phyloP scores from a whole-genome alignment of 1,140 invertebrate species.

The Prorops nasuta region DNA sequence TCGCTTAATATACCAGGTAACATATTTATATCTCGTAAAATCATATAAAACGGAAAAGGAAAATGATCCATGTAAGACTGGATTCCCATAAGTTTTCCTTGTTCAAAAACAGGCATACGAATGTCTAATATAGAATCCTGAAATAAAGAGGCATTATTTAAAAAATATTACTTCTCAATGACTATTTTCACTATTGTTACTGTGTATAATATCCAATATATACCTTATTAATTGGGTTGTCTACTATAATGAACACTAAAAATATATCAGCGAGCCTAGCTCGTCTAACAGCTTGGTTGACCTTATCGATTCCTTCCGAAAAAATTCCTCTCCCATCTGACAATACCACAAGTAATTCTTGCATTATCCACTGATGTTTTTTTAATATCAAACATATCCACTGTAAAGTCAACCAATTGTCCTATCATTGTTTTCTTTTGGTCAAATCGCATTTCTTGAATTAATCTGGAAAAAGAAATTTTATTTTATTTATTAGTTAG shows the following conservation, averaged over 20 bases:
- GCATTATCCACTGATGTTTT: conserved; percentile 63
- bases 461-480: conserved; percentile 51
- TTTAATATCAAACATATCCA: conserved; percentile 67
- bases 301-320: conserved; percentile 79
- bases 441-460: conserved; percentile 76
- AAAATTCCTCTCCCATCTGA: conserved; percentile 93
- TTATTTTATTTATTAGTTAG: no score
- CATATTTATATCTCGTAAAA: conserved; percentile 83
- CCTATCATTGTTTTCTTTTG: conserved; percentile 80
- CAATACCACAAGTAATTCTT: conserved; percentile 87
- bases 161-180: not conserved
- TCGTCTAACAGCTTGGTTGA: conserved; percentile 76
- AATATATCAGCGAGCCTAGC: conserved; percentile 84
- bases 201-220: no score
- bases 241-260: conserved; percentile 92
- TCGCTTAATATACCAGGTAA: conserved; percentile 90
- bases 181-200: no score
- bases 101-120: conserved; percentile 68
- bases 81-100: conserved; percentile 63
- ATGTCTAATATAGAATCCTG: conserved; percentile 92
- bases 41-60: conserved; percentile 98
- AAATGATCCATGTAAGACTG: conserved; percentile 90
- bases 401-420: conserved; percentile 76
- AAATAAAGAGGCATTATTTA: conserved; percentile 37
- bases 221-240: conserved; percentile 89